Evolutionary conservation across 1,140 invertebrate species (phyloP).

Genomic region (Chrysopa pallens): DNA sequence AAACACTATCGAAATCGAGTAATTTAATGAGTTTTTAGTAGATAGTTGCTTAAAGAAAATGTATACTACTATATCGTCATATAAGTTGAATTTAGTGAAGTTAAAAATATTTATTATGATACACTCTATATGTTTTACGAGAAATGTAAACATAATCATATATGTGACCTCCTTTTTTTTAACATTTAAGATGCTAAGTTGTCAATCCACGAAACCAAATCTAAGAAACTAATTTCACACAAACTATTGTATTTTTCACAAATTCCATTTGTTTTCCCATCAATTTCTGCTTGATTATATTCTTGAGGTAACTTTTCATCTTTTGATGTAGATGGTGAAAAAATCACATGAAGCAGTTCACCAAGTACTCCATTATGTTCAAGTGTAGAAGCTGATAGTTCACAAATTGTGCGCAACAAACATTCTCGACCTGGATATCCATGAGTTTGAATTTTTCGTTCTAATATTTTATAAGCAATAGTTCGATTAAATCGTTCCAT

Average conservation of each 20-base stretch:
- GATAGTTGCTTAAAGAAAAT: no score
- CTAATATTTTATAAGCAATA: constrained; percentile 12
- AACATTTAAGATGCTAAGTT: background rate
- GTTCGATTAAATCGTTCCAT: constrained; percentile 9
- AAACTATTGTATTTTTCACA: constrained; percentile 19
- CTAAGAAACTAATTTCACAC: constrained; percentile 24
- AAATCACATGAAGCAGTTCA: constrained; percentile 28
- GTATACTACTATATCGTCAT: no score
- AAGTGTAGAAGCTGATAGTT: constrained; percentile 21
- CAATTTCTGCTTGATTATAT: constrained; percentile 21
- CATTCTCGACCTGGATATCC: constrained; percentile 30
- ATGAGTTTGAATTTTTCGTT: constrained; percentile 14
- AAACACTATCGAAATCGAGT: no score
- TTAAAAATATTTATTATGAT: no score
- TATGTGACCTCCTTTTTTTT: no score
- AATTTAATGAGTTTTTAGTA: no score
- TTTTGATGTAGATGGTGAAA: constrained; percentile 24
- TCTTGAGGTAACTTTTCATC: constrained; percentile 19
- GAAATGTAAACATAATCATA: no score
- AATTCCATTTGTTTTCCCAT: constrained; percentile 12
- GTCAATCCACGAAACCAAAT: constrained; percentile 14
- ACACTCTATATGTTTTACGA: no score
- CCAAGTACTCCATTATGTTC: constrained; percentile 27
- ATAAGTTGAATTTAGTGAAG: no score
- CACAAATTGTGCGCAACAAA: constrained; percentile 28